Evolutionary conservation across 2,888 invertebrate species (phyloP), one percentile per base, ranked within the genome.

Genomic region (Hirtodrosophila duncani): DNA sequence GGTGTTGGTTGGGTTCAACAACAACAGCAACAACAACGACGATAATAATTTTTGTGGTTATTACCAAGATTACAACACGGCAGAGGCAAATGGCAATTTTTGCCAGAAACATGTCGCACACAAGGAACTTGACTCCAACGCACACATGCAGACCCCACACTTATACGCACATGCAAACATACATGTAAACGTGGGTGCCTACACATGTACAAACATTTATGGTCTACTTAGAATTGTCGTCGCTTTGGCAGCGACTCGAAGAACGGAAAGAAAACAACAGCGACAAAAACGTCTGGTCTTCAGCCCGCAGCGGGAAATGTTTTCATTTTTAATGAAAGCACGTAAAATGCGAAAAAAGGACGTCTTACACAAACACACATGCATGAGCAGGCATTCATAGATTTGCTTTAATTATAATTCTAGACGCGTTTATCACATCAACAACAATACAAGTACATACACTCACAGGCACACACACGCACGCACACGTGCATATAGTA

Each of bases 321-420:
- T 77, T 81, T 79, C 75, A 81, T 77, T 81, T 77, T 77, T 77
- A 77, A 77, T 77, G 75, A 81, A 81, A 81, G 81, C 75, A 77
- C 75, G 75, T 77, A 77, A 81, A 81, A 77, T 78, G 71, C 68
- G 79, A 78, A 75, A 75, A 70, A 79, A n/a, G n/a, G n/a, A n/a
- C n/a, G 53, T 75, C 75, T 58, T 23, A 34, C 38, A 17, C 36
- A 42, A 24, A 26, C 33, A 29, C 30, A 24, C 45, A 42, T 34
- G 44, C 24, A 37, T 33, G 38, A 20, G 17, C 36, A 24, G 51
- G 56, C 69, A 63, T 69, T 72, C 81, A 74, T 67, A 78, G 81
- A 78, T 81, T 78, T 79, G 61, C 65, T 81, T 77, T 77, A 77
- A 77, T 77, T 77, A 77, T 77, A 77, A 77, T 77, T 77, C 77